phyloP scores from a whole-genome alignment of 2,797 vertebrate species.

The Jordanella pulchra region DNA sequence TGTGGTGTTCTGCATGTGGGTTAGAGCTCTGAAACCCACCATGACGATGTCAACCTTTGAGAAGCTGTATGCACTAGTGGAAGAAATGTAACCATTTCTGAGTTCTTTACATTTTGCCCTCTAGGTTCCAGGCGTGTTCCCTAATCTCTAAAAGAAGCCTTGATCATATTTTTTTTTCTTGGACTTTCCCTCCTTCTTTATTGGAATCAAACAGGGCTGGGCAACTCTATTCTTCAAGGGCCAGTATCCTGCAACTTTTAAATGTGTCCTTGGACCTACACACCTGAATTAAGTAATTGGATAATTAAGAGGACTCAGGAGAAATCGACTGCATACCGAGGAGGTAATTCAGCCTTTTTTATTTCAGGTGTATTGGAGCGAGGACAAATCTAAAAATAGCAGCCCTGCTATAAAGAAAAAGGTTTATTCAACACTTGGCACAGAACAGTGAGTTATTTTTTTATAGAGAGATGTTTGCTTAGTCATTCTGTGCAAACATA shows the following conservation, averaged over 20 bases:
- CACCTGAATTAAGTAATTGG: no score
- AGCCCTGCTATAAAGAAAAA: neutral
- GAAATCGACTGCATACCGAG: no score
- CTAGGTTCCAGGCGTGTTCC: neutral
- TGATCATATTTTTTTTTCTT: neutral
- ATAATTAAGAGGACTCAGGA: no score
- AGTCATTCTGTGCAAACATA: constrained; percentile 61
- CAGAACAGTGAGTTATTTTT: neutral
- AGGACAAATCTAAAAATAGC: no score
- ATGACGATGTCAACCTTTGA: neutral
- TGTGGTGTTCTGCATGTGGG: no score
- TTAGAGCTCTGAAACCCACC: no score
- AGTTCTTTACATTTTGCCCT: neutral
- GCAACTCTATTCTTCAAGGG: no score
- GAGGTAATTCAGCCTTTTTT: no score
- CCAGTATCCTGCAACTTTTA: no score
- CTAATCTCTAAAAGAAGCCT: neutral
- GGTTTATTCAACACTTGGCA: no score
- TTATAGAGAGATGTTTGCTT: neutral
- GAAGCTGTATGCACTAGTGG: neutral
- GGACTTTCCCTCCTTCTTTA: neutral
- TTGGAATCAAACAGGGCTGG: neutral
- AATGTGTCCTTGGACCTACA: no score
- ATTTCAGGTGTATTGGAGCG: no score
- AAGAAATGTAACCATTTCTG: neutral